Evolutionary conservation across 2,113 vertebrate genomes (phyloP).

Genomic region (Taxidea taxus): DNA sequence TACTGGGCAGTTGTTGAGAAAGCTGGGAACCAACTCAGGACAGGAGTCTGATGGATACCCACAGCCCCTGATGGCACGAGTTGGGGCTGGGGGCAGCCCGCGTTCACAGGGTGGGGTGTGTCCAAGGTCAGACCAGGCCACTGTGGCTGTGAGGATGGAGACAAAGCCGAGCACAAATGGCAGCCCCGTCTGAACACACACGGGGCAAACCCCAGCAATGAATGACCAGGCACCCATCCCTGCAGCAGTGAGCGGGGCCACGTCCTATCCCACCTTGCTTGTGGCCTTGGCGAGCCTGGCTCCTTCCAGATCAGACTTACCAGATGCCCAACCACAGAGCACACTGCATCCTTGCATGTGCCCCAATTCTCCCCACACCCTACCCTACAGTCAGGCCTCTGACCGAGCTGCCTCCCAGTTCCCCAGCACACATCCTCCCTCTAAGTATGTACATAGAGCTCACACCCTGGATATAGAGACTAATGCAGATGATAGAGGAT

Average conservation of each 20-base stretch:
- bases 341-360: fast-evolving
- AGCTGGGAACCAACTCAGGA: background rate
- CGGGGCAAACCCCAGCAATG: fast-evolving
- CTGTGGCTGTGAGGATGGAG: background rate
- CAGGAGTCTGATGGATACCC: background rate
- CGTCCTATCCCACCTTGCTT: background rate
- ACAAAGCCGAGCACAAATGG: fast-evolving
- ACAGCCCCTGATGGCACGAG: background rate
- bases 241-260: fast-evolving
- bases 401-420: fast-evolving
- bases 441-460: too few relatives aligned
- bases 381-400: background rate
- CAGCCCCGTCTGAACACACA: background rate
- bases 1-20: background rate
- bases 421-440: background rate
- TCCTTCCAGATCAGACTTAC: background rate
- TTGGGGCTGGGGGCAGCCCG: background rate
- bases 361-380: fast-evolving
- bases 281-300: background rate
- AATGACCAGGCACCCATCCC: fast-evolving
- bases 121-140: background rate
- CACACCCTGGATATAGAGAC: fast-evolving
- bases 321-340: fast-evolving
- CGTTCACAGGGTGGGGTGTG: background rate
- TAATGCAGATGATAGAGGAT: fast-evolving